These are phyloP conservation scores for Chrysocyon brachyurus DNA, from an alignment of 2,797 vertebrate species.

Conservation along the genomic window DNA sequence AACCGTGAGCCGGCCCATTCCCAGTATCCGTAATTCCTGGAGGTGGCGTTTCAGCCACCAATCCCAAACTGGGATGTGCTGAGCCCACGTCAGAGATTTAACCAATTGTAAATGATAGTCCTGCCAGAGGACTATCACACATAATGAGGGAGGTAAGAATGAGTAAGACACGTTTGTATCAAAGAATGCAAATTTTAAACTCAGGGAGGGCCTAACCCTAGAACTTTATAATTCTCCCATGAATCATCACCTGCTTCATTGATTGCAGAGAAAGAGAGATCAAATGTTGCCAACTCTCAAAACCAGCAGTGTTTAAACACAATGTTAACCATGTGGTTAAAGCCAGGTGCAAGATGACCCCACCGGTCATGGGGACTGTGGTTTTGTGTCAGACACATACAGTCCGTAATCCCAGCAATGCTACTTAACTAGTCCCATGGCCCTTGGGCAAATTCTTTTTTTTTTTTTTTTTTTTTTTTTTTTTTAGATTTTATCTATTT, in stretches of 20 bases:
- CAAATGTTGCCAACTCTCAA: too few species aligned
- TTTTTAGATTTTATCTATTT: too few species aligned
- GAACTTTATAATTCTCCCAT: neutral
- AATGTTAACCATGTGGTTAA: fast-evolving
- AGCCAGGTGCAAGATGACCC: neutral
- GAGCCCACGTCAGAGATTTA: neutral
- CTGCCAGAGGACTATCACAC: neutral
- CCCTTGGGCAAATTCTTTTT: neutral
- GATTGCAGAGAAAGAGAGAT: neutral
- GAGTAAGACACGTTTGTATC: neutral
- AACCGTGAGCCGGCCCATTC: neutral
- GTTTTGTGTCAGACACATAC: neutral
- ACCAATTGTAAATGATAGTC: neutral
- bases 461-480: neutral
- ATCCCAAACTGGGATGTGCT: neutral
- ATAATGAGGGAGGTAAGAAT: too few species aligned
- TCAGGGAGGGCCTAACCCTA: neutral
- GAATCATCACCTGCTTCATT: neutral
- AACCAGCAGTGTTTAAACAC: neutral
- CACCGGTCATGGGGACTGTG: fast-evolving
- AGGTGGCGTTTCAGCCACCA: neutral
- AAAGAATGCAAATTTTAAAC: neutral
- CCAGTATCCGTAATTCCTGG: neutral
- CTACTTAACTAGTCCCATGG: neutral
- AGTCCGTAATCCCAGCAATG: fast-evolving